Conservation (phyloP, 2,888 invertebrate species). For the Caenorhabditis zanzibari region DNA sequence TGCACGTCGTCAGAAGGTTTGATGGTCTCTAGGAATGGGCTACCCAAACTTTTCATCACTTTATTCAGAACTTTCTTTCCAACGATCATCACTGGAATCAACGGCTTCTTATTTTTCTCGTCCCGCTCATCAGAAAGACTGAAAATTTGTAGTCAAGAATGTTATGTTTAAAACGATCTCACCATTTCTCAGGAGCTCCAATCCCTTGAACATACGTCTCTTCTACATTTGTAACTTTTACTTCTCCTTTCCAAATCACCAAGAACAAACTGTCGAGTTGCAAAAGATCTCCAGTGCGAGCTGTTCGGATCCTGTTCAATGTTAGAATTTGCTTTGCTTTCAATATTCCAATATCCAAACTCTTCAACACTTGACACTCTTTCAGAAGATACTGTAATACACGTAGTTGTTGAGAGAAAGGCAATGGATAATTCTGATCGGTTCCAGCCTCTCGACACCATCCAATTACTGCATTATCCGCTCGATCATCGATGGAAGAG, state of each 20-base stretch:
- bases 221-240: neutral
- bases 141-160: neutral
- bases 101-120: neutral
- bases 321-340: conserved; percentile 32
- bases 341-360: conserved; percentile 38
- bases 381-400: conserved; percentile 47
- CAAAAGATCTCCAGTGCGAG: neutral
- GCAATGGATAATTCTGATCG: conserved; percentile 46
- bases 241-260: conserved; percentile 37
- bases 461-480: conserved; percentile 55
- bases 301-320: conserved; percentile 25
- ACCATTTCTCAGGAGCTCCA: conserved; percentile 1
- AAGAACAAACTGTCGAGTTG: neutral
- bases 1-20: neutral
- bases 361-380: conserved; percentile 48
- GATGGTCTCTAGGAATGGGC: conserved; percentile 31
- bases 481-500: conserved; percentile 43
- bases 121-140: neutral
- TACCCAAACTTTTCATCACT: conserved; percentile 14
- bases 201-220: conserved; percentile 15
- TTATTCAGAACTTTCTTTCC: conserved; percentile 42
- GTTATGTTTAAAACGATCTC: neutral
- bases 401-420: conserved; percentile 54
- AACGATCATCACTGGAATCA: conserved; percentile 23
- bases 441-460: conserved; percentile 65